A percentile compares a stretch with the other conserved stretches of the same genome.
These are phyloP conservation scores for Rugalucina vietnamica DNA, from an alignment of 2,888 invertebrate species.

Conservation along the genomic window DNA sequence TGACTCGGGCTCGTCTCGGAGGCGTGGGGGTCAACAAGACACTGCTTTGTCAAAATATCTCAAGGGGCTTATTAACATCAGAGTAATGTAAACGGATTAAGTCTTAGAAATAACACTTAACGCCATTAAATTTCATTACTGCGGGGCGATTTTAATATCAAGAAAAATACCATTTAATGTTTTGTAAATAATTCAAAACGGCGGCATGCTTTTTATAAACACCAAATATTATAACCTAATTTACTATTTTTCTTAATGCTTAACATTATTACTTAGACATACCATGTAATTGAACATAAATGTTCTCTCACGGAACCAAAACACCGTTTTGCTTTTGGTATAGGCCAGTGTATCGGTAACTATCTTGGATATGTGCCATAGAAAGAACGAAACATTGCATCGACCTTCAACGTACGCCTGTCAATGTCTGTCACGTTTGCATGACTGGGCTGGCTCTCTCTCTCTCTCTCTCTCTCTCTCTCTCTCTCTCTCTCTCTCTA, in stretches of 20 bases:
- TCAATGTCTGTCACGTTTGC: too few species aligned
- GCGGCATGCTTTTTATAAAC: conserved; percentile 24
- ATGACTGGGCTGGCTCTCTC: too few species aligned
- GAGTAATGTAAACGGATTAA: conserved; percentile 3
- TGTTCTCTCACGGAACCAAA: not conserved
- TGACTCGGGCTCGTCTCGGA: not conserved
- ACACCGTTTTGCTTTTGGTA: too few species aligned
- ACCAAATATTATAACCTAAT: not conserved
- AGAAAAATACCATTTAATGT: conserved; percentile 18
- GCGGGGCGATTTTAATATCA: not conserved
- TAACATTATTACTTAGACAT: too few species aligned
- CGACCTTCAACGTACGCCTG: too few species aligned
- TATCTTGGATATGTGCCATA: too few species aligned
- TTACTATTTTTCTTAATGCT: conserved; percentile 6
- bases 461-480: not conserved
- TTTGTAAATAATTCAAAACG: conserved; percentile 1
- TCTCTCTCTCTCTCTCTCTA: not conserved
- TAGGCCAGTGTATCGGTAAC: too few species aligned
- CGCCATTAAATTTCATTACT: conserved; percentile 6
- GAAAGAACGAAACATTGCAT: too few species aligned
- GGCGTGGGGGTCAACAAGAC: not conserved
- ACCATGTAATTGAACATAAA: too few species aligned
- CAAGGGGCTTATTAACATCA: not conserved
- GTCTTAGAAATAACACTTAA: not conserved
- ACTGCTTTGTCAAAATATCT: not conserved